These are phyloP conservation scores for Limnodromus scolopaceus DNA, from an alignment of 2,797 vertebrate species.

Conservation along the genomic window DNA sequence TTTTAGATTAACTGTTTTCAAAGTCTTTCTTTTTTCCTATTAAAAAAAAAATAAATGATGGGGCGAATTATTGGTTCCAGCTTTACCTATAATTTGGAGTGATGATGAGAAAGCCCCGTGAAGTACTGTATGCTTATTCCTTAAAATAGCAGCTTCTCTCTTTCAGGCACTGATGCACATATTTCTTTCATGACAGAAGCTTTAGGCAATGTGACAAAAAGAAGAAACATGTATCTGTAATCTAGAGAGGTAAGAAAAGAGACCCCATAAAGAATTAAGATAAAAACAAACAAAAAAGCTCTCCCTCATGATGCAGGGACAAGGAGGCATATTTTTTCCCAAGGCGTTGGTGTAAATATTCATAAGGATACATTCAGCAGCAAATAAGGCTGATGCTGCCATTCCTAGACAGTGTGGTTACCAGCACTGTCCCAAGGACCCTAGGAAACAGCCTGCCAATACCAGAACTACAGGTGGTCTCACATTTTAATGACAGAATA, in stretches of 20 bases:
- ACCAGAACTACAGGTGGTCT: constrained; percentile 13
- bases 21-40: not conserved
- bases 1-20: not conserved
- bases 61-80: not conserved
- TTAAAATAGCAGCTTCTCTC: not conserved
- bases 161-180: not conserved
- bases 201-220: not conserved
- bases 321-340: not conserved
- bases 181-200: not conserved
- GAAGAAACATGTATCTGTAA: not conserved
- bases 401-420: not conserved
- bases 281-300: not conserved
- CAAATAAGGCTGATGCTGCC: not conserved
- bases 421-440: not conserved
- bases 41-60: not conserved
- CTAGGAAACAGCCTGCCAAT: not conserved
- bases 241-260: not conserved
- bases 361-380: not conserved
- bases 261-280: not conserved
- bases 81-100: not conserved
- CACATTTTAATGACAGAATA: constrained; percentile 18
- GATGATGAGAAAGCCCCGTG: not conserved
- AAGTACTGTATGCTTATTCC: not conserved
- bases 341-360: not conserved
- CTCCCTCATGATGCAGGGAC: not conserved